These are phyloP conservation scores for Nesospiza acunhae DNA, from an alignment of 2,113 vertebrate genomes.

Conservation along the genomic window DNA sequence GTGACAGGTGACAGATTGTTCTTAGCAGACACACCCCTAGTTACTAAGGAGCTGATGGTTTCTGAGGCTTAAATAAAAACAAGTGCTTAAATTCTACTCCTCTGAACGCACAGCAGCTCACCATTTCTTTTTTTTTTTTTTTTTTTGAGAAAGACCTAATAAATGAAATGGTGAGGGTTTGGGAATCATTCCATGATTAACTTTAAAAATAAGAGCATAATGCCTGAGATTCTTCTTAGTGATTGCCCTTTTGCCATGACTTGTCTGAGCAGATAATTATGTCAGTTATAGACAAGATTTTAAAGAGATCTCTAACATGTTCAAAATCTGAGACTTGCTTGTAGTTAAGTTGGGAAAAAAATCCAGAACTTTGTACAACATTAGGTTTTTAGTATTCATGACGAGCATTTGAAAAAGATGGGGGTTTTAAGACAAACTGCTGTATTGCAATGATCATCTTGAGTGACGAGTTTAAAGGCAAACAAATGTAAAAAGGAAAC, in stretches of 20 bases:
- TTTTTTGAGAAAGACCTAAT: neutral
- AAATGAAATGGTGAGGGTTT: neutral
- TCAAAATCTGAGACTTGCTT: neutral
- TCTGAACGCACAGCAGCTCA: neutral
- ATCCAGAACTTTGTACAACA: neutral
- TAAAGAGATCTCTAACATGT: neutral
- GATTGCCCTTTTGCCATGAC: neutral
- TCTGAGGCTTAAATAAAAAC: neutral
- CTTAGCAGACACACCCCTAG: neutral
- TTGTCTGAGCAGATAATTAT: neutral
- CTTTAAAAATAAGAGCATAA: neutral
- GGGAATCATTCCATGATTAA: neutral
- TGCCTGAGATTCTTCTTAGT: neutral
- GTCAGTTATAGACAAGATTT: neutral
- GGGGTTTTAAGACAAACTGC: neutral
- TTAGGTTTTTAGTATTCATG: neutral
- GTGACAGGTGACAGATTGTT: slow-evolving; percentile 21
- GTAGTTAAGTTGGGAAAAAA: neutral
- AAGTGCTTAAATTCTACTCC: neutral
- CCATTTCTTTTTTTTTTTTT: neutral
- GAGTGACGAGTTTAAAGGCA: neutral
- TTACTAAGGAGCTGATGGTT: neutral
- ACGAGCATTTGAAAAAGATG: neutral
- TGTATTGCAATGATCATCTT: neutral
- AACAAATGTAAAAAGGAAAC: neutral